Evolutionary conservation across 2,113 vertebrate species (phyloP).

Genomic region (Bos javanicus): DNA sequence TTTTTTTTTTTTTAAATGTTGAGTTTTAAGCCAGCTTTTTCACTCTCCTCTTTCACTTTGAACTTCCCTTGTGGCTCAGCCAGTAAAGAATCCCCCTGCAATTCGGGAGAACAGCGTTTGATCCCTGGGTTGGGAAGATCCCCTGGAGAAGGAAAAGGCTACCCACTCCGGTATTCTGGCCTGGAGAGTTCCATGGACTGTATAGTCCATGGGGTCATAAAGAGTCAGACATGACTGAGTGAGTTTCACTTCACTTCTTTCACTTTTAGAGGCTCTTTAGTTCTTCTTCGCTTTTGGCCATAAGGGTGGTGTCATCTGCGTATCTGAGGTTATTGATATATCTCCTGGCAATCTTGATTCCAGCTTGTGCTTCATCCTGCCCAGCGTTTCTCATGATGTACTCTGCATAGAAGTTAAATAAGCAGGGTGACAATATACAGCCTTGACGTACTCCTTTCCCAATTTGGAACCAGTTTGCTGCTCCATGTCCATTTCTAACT

Average conservation of each 20-base stretch:
- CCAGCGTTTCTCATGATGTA: not conserved
- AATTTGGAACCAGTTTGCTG: not conserved
- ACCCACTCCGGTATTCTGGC: not conserved
- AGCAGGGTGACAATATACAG: not conserved
- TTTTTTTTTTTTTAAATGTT: not conserved
- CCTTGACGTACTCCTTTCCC: not conserved
- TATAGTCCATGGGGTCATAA: not conserved
- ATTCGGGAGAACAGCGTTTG: not conserved
- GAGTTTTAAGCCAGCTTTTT: not conserved
- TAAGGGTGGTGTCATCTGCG: not conserved
- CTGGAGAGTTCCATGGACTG: not conserved
- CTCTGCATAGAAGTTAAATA: not conserved
- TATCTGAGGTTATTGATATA: not conserved
- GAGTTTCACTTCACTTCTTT: not conserved
- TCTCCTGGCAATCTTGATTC: not conserved
- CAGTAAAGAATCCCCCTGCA: not conserved
- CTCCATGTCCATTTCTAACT: not conserved
- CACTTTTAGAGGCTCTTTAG: not conserved
- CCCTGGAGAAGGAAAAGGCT: not conserved
- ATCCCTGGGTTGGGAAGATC: not conserved
- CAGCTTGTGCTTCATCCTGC: not conserved
- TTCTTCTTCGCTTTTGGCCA: not conserved
- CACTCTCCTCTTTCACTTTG: not conserved
- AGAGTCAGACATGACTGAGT: not conserved
- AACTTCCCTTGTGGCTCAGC: not conserved